Conservation (phyloP, 1,140 invertebrate genomes). For the Aphelenchoides fujianensis region DNA sequence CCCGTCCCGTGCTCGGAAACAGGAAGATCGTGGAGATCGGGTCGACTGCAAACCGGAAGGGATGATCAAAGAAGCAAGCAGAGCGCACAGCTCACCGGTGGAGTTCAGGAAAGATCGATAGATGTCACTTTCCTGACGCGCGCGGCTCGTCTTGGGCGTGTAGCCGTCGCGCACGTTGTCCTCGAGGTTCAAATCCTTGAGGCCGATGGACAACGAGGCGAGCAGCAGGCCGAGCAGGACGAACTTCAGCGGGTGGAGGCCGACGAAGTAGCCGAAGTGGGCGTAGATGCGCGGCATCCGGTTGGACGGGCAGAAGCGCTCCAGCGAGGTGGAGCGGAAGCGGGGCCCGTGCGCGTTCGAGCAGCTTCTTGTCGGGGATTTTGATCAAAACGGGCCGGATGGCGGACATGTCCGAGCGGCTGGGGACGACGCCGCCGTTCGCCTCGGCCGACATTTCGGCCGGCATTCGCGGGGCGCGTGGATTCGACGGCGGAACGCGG, state of each 20-base stretch:
- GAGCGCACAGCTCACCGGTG: conserved; percentile 11
- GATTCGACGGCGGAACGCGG: neutral
- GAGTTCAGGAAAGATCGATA: conserved; percentile 16
- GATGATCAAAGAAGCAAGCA: neutral
- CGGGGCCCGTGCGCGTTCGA: conserved; percentile 18
- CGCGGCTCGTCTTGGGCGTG: conserved; percentile 9
- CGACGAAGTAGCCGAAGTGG: conserved; percentile 3
- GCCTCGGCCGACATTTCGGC: neutral
- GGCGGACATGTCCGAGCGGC: neutral
- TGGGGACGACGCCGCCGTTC: neutral
- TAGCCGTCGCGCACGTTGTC: conserved; percentile 25
- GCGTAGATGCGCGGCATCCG: conserved; percentile 15
- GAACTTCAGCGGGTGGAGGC: neutral
- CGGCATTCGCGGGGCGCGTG: neutral
- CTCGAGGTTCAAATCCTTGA: neutral
- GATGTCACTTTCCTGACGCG: conserved; percentile 12
- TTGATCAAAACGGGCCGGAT: neutral
- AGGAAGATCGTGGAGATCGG: conserved; percentile 42
- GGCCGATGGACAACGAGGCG: conserved; percentile 1
- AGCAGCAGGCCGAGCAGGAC: conserved; percentile 1
- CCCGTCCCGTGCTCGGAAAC: conserved; percentile 32
- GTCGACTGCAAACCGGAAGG: conserved; percentile 40
- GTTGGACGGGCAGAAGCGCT: conserved; percentile 13
- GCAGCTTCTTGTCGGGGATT: neutral
- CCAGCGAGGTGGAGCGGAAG: neutral